These are phyloP conservation scores for Dissostichus mawsoni DNA, from an alignment of 2,113 vertebrate species.

Conservation along the genomic window DNA sequence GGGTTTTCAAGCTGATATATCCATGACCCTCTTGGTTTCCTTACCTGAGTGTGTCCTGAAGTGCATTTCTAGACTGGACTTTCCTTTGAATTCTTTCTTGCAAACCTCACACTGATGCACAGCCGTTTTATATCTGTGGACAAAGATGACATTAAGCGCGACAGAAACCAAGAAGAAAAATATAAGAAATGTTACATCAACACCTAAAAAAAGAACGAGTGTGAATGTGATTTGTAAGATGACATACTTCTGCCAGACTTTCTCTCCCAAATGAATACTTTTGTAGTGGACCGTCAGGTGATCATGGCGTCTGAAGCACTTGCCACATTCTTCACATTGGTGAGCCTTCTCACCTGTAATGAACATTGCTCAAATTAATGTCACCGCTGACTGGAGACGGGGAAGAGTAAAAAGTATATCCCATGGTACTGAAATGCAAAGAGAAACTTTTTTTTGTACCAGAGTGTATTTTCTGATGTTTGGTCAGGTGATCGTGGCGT, in stretches of 20 bases:
- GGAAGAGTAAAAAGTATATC: neutral
- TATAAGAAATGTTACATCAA: too few species aligned
- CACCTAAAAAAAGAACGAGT: neutral
- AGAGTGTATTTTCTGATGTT: slow-evolving; percentile 98
- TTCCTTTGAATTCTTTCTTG: slow-evolving; percentile 99
- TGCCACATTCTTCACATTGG: slow-evolving; percentile 98
- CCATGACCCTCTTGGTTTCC: neutral
- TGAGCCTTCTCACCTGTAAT: slow-evolving; percentile 94
- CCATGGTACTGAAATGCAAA: neutral
- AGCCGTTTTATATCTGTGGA: slow-evolving; percentile 94
- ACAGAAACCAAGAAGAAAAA: neutral
- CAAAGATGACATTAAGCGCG: neutral
- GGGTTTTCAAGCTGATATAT: neutral
- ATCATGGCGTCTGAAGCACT: slow-evolving; percentile 96
- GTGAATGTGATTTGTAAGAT: neutral
- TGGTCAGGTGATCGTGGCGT: slow-evolving; percentile 97
- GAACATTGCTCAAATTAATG: neutral
- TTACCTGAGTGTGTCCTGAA: slow-evolving; percentile 99
- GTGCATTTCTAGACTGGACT: slow-evolving; percentile 98
- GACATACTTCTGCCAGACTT: slow-evolving; percentile 98
- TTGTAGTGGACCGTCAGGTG: slow-evolving; percentile 98
- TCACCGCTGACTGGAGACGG: neutral
- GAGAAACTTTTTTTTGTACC: slow-evolving; percentile 78
- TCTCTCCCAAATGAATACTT: slow-evolving; percentile 97
- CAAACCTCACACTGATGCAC: slow-evolving; percentile 99